phyloP scores from a whole-genome alignment of 2,113 vertebrate genomes.

The Neotragus pygmaeus region DNA sequence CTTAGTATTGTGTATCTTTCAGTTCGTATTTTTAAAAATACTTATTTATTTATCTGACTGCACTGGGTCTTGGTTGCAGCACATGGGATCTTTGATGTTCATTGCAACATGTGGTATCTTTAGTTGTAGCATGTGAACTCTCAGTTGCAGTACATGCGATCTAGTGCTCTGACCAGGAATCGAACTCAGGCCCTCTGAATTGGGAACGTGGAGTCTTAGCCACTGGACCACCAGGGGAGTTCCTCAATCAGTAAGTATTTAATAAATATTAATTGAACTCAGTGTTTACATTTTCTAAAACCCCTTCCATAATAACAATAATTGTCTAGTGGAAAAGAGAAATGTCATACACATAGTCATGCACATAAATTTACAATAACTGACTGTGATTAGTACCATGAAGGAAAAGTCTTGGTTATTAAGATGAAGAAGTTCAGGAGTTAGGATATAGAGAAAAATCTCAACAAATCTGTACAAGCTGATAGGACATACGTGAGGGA shows the following conservation, averaged over 20 bases:
- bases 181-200: not conserved
- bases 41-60: not conserved
- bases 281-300: not conserved
- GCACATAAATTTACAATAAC: not conserved
- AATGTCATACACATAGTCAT: not conserved
- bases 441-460: not conserved
- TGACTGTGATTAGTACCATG: not conserved
- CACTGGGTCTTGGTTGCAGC: not conserved
- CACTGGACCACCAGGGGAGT: not conserved
- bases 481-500: not conserved
- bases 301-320: not conserved
- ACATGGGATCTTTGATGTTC: not conserved
- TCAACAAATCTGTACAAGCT: not conserved
- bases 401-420: not conserved
- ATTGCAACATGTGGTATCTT: not conserved
- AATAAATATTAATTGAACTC: conserved; percentile 9
- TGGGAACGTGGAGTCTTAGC: not conserved
- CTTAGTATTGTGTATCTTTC: not conserved
- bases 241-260: not conserved
- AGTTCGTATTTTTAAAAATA: not conserved
- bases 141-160: not conserved
- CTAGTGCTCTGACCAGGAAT: not conserved
- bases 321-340: not conserved
- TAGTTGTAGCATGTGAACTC: not conserved
- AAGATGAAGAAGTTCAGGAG: not conserved